Percentiles rank a stretch among this genome's conserved stretches.
Evolutionary conservation across 92 coral and sea anemone genomes (phyloP).

Genomic region (Epizoanthus ramosus): DNA sequence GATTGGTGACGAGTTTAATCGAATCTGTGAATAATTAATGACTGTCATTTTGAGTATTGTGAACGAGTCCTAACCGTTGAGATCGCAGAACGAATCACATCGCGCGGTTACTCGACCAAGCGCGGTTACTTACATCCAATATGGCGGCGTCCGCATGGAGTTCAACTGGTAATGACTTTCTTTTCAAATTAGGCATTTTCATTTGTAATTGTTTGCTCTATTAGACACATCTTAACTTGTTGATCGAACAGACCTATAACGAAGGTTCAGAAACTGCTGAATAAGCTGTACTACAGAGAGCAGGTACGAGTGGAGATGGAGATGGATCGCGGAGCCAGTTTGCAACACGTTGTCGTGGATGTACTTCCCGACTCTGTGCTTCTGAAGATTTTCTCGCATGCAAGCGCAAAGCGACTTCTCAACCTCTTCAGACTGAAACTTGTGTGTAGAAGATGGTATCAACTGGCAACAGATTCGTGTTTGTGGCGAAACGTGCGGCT

Average conservation of each 20-base stretch:
- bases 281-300: not conserved
- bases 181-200: not conserved
- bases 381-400: slow-evolving; percentile 59
- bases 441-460: slow-evolving; percentile 73
- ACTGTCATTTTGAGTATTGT: too few species aligned
- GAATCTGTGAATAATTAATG: too few species aligned
- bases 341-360: slow-evolving; percentile 10
- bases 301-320: not conserved
- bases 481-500: slow-evolving; percentile 68
- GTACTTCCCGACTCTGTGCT: slow-evolving; percentile 68
- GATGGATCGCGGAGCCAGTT: not conserved
- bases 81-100: too few species aligned
- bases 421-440: slow-evolving; percentile 63
- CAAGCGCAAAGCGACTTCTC: slow-evolving; percentile 60
- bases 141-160: not conserved
- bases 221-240: not conserved
- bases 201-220: too few species aligned
- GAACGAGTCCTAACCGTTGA: too few species aligned
- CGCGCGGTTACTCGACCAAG: not conserved
- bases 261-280: not conserved
- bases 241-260: not conserved
- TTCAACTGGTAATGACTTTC: not conserved
- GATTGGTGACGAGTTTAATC: too few species aligned
- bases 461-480: slow-evolving; percentile 63
- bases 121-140: not conserved